Evolutionary conservation across 1,140 invertebrate species (phyloP).

Genomic region (Coenobita brevimanus): DNA sequence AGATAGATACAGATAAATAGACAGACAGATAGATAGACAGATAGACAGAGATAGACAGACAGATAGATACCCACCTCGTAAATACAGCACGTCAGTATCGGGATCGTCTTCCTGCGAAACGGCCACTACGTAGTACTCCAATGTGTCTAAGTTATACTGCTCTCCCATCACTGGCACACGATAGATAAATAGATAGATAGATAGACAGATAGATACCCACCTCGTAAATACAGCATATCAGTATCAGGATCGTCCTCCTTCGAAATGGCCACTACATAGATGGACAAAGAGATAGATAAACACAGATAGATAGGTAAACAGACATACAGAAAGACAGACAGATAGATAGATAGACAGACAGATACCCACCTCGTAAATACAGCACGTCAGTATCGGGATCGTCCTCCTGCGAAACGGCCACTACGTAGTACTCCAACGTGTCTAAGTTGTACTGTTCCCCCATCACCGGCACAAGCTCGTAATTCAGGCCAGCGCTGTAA

Average conservation of each 20-base stretch:
- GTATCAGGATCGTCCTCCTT: constrained; percentile 90
- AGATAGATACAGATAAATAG: no score
- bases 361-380: constrained; percentile 82
- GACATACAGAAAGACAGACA: not conserved
- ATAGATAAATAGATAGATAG: not conserved
- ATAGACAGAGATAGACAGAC: no score
- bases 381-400: constrained; percentile 90
- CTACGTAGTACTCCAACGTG: constrained; percentile 91
- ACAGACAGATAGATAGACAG: no score
- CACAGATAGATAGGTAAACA: not conserved
- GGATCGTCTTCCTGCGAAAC: constrained; percentile 92
- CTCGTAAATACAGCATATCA: constrained; percentile 90
- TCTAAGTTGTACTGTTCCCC: constrained; percentile 91
- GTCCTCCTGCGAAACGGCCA: constrained; percentile 92
- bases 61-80: constrained; percentile 83
- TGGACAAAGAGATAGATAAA: no score
- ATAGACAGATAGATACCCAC: constrained; percentile 71
- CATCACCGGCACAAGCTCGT: constrained; percentile 88
- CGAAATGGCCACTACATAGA: constrained; percentile 94
- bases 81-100: constrained; percentile 88
- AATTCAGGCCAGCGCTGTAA: constrained; percentile 89
- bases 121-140: constrained; percentile 95
- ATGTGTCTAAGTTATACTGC: constrained; percentile 88
- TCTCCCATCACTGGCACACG: constrained; percentile 92
- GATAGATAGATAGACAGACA: not conserved